Percentiles rank a stretch among this genome's conserved stretches.
These are phyloP conservation scores for Propithecus deckenii DNA, from an alignment of 2,797 vertebrate species.

Conservation along the genomic window DNA sequence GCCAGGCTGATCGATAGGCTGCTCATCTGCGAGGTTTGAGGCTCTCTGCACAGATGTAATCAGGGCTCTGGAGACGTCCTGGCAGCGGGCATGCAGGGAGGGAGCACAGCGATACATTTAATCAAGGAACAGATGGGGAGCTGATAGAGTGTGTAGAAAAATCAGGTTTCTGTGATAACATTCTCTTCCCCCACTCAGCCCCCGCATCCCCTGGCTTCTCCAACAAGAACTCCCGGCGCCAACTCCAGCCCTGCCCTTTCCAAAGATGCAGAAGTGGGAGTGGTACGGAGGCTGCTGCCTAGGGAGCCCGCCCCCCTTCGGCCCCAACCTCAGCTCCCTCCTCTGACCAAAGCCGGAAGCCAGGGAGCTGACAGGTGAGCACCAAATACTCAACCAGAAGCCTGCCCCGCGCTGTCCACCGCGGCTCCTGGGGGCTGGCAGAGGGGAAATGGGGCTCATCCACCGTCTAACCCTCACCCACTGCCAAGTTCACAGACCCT, in stretches of 20 bases:
- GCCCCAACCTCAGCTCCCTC: not conserved
- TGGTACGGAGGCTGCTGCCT: not conserved
- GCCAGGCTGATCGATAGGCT: conserved; percentile 70
- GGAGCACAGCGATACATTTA: conserved; percentile 75
- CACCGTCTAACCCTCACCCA: accelerated
- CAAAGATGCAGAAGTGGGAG: not conserved
- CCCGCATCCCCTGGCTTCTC: conserved; percentile 51
- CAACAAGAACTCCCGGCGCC: not conserved
- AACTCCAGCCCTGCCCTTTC: conserved; percentile 40
- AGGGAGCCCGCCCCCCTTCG: accelerated
- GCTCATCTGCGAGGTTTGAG: conserved; percentile 74
- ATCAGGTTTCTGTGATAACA: conserved; percentile 72
- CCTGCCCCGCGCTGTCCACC: accelerated
- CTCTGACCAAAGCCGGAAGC: not conserved
- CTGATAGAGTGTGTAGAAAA: conserved; percentile 65
- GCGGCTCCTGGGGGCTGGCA: not conserved
- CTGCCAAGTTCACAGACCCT: not conserved
- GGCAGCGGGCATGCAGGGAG: conserved; percentile 70
- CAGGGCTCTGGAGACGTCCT: conserved; percentile 76
- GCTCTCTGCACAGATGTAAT: conserved; percentile 79
- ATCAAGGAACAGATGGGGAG: conserved; percentile 84
- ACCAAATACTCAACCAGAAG: not conserved
- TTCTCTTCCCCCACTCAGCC: conserved; percentile 56
- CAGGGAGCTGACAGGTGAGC: not conserved
- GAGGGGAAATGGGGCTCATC: accelerated